Conservation (phyloP, 2,113 vertebrate genomes). For the Tenrec ecaudatus region DNA sequence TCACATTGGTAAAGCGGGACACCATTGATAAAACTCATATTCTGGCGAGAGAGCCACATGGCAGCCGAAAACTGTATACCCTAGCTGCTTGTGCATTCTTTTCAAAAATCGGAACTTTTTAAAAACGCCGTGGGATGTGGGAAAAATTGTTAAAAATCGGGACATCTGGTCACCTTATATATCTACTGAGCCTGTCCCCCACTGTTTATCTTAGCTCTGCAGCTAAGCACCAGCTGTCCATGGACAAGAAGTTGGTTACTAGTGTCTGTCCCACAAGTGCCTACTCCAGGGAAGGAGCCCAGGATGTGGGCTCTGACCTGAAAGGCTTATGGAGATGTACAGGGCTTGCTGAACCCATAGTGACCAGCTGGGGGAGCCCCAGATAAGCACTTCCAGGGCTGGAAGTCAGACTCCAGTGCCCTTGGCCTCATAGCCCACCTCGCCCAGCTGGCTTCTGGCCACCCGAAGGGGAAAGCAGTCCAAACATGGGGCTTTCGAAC, state of each 20-base stretch:
- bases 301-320: neutral
- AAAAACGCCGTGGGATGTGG: no score
- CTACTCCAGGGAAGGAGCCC: neutral
- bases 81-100: no score
- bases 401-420: neutral
- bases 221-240: neutral
- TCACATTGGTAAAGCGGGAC: no score
- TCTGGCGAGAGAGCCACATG: no score
- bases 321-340: neutral
- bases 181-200: neutral
- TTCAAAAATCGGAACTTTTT: no score
- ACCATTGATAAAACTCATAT: no score
- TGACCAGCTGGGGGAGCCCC: conserved; percentile 66
- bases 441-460: neutral
- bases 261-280: neutral
- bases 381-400: neutral
- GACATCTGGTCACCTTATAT: no score
- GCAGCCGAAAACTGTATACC: no score
- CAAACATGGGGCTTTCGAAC: neutral
- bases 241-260: neutral
- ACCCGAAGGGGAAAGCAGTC: neutral
- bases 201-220: neutral
- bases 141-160: no score
- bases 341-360: neutral
- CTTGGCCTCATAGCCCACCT: neutral